phyloP scores from a whole-genome alignment of 2,888 invertebrate species.

The Thyatira batis region DNA sequence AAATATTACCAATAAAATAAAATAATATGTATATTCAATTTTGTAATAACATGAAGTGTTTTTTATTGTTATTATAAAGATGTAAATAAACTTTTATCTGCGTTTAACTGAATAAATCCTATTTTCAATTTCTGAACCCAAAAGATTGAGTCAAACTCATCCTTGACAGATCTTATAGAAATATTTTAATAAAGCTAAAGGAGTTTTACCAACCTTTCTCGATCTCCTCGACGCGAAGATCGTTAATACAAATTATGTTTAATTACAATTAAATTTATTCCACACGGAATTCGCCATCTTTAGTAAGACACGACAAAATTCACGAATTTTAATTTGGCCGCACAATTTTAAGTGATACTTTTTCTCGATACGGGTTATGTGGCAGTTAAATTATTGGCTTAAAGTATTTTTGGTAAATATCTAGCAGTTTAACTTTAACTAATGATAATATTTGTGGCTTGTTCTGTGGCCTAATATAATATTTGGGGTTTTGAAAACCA shows the following conservation, averaged over 20 bases:
- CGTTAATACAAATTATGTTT: constrained; percentile 58
- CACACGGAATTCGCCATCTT: constrained; percentile 34
- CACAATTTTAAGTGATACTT: constrained; percentile 64
- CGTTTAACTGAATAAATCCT: too few relatives aligned
- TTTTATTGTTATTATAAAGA: too few relatives aligned
- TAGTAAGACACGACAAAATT: constrained; percentile 56
- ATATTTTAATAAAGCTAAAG: background rate
- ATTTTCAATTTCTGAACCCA: background rate
- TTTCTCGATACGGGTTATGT: constrained; percentile 55
- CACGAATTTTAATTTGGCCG: constrained; percentile 74
- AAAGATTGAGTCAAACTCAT: background rate
- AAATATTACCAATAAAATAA: too few relatives aligned
- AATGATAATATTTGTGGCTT: too few relatives aligned
- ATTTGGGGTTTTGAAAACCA: too few relatives aligned
- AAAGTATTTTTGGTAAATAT: constrained; percentile 9
- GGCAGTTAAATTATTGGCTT: constrained; percentile 19
- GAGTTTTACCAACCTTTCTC: background rate
- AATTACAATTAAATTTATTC: constrained; percentile 58
- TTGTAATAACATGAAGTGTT: too few relatives aligned
- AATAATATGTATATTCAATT: too few relatives aligned
- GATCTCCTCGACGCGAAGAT: constrained; percentile 15
- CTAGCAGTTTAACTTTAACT: too few relatives aligned
- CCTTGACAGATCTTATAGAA: background rate
- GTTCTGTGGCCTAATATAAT: too few relatives aligned
- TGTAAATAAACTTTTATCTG: too few relatives aligned